Evolutionary conservation across 2,888 invertebrate species (phyloP), one percentile per base, ranked within the genome.

Genomic region (Dexiosoma caninum): DNA sequence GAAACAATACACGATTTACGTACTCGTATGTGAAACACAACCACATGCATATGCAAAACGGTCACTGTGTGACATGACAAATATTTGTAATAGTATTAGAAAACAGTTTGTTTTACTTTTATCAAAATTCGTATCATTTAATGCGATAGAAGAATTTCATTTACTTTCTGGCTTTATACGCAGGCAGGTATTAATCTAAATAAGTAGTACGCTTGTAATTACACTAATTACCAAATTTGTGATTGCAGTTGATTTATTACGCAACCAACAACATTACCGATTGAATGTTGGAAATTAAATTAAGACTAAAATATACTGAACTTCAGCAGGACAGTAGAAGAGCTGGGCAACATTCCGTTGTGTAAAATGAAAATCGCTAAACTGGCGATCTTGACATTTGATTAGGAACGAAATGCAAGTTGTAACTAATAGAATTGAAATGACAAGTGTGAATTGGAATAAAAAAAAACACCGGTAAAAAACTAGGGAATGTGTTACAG

Each of bases 211-310:
- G 4, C 49, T 78, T 40, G 75, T 67, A 82, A 78, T 82, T 74
- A 74, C 14, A 62, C 71, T 81, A 81, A 82, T 82, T 82, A 53
- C 72, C 76, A 72, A 77, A 82, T 82, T 81, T 77, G 72, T 81
- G 77, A 81, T 77, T 76, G 81, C 67, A 81, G 62, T 77, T 81
- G 69, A 67, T 77, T 81, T 70, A 77, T 70, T 70, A 77, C 70
- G 64, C 64, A 77, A 77, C 64, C n/a, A n/a, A n/a, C n/a, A n/a
- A n/a, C n/a, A n/a, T n/a, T n/a, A 77, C 62, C 60, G 55, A 4
- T 70, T 23, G 55, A 14, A 66, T 62, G 53, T 53, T 76, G 40
- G 14, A 12, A 30, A 46, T 44, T 10, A 46, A 14, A 70, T 70
- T n/a, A 49, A 32, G 42, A 30, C 27, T 16, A 19, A n/a, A n/a